These are phyloP conservation scores for Brachionus rubens DNA, from an alignment of 1,140 invertebrate species.

Conservation along the genomic window DNA sequence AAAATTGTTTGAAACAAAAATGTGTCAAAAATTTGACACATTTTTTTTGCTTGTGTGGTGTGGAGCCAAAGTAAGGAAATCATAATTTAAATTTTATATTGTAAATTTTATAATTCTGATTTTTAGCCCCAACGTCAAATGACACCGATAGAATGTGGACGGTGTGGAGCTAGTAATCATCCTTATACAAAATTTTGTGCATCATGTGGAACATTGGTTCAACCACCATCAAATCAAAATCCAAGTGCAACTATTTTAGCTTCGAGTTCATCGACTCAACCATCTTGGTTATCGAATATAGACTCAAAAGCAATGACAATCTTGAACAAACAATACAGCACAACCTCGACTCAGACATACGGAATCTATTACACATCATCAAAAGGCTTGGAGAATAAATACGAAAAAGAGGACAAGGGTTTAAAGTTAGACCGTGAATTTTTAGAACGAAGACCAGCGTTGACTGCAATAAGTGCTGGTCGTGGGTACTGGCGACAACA, in stretches of 20 bases:
- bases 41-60: too few species aligned
- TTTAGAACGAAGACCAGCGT: slow-evolving; percentile 55
- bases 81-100: slow-evolving; percentile 11
- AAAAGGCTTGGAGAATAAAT: slow-evolving; percentile 52
- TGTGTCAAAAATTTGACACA: too few species aligned
- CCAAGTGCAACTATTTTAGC: slow-evolving; percentile 51
- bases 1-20: too few species aligned
- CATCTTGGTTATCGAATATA: slow-evolving; percentile 29
- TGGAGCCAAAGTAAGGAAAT: slow-evolving; percentile 52
- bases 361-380: slow-evolving; percentile 60
- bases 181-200: slow-evolving; percentile 52
- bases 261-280: slow-evolving; percentile 45
- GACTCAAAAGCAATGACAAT: slow-evolving; percentile 45
- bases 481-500: slow-evolving; percentile 62
- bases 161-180: slow-evolving; percentile 52
- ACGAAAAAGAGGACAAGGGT: slow-evolving; percentile 51
- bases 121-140: neutral
- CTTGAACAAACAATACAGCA: slow-evolving; percentile 47
- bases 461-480: slow-evolving; percentile 59
- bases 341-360: slow-evolving; percentile 56
- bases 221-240: slow-evolving; percentile 49
- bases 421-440: slow-evolving; percentile 54
- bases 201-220: slow-evolving; percentile 51
- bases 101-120: neutral
- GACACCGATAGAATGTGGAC: slow-evolving; percentile 50